Base-by-base conservation (phyloP, 1,140 invertebrate species). In the Zophobas morio region DNA sequence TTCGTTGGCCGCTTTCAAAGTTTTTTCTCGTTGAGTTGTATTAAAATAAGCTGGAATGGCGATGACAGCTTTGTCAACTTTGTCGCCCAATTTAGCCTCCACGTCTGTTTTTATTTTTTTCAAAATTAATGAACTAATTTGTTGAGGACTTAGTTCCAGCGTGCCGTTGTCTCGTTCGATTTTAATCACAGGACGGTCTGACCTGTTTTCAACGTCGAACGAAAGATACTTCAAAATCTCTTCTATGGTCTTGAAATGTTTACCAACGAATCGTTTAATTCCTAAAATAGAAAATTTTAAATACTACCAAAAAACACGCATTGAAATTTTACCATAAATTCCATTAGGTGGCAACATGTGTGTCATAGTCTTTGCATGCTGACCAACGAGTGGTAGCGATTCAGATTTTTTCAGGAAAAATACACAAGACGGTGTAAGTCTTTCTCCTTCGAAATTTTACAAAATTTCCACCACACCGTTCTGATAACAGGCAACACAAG, bases 371-470 rank as follows among this genome's bases (percentile, higher is more conserved):
- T 4, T 20, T 2, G 4, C 71, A 36, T 47, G 36, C 8, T 57
- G 8, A 6, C 76, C 76, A 66, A 78, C 91, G 73, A 92, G 92
- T 32, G 20, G 20, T 51, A 20, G 2, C 20, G 4, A 51, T 2
- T 5, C 6, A 51, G 87, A 8, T 91, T 92, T 71, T 92, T 92
- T 1, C 87, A 75, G 33, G 79, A 89, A 90, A 0, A 88, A 88
- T 32, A 89, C 82, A 88, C 86, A 86, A 57, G 92, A 90, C 1
- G 93, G 94, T 40, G 94, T 95, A 37, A 93, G 95, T 75, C 93
- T 84, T 84, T 95, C 95, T 1, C 94, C 94, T 85, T 94, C 92
- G 81, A 95, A 93, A 82, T 96, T 96, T 81, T 93, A 93, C 80
- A 96, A 94, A 82, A 96, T 95, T 86, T 96, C 94, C 1, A 94